Evolutionary conservation across 2,113 vertebrate genomes (phyloP).

Genomic region (Neogale vison): DNA sequence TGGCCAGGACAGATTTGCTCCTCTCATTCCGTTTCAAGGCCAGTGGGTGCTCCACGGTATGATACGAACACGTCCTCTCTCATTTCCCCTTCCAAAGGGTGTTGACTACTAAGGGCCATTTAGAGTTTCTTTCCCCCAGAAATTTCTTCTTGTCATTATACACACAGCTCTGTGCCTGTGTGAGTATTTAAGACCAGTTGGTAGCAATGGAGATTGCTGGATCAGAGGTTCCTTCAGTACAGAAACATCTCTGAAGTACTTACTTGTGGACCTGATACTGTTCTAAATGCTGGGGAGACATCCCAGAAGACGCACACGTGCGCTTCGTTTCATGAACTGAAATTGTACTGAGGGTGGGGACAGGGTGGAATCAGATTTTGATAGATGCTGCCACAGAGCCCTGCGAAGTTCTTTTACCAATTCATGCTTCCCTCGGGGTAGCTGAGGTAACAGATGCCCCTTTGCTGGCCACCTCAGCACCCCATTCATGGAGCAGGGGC

Average conservation of each 20-base stretch:
- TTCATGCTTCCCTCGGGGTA: neutral
- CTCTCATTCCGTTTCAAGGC: neutral
- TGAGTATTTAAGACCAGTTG: neutral
- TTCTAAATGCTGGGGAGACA: neutral
- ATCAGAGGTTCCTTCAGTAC: neutral
- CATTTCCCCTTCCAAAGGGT: neutral
- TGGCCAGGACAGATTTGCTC: neutral
- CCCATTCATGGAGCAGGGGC: neutral
- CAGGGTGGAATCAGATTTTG: neutral
- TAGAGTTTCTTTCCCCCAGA: neutral
- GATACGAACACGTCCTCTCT: neutral
- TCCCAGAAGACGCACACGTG: neutral
- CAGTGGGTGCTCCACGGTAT: neutral
- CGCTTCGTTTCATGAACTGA: neutral
- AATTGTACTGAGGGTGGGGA: neutral
- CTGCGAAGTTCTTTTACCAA: neutral
- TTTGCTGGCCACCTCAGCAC: neutral
- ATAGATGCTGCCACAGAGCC: neutral
- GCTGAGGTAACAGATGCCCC: neutral
- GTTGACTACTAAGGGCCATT: neutral
- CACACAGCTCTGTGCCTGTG: neutral
- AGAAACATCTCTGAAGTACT: neutral
- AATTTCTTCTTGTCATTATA: neutral
- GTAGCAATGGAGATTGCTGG: neutral
- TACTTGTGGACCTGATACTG: neutral